Evolutionary conservation across 2,113 vertebrate genomes (phyloP).

Genomic region (Ochotona princeps): DNA sequence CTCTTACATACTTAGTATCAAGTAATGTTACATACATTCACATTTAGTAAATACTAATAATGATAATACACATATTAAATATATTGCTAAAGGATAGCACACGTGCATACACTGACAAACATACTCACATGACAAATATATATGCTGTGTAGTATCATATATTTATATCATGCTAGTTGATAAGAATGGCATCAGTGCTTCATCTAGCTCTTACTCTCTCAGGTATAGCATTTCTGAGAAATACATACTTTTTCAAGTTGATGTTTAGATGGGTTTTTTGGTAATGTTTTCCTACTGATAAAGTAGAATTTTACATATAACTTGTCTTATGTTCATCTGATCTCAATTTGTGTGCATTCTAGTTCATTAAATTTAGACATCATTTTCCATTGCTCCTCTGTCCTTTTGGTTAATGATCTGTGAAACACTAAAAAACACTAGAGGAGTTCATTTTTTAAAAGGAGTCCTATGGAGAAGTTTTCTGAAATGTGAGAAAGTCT

Average conservation of each 20-base stretch:
- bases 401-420: constrained; percentile 69
- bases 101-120: background rate
- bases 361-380: constrained; percentile 66
- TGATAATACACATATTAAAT: background rate
- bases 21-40: background rate
- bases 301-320: constrained; percentile 72
- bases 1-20: background rate
- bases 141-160: background rate
- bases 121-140: background rate
- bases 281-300: constrained; percentile 22
- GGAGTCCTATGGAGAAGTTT: constrained; percentile 55
- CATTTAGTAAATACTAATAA: constrained; percentile 1
- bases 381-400: constrained; percentile 66
- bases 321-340: constrained; percentile 65
- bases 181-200: background rate
- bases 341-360: constrained; percentile 59
- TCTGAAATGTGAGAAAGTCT: constrained; percentile 62
- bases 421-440: constrained; percentile 67
- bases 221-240: background rate
- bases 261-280: background rate
- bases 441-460: constrained; percentile 68
- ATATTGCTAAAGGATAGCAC: background rate
- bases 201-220: background rate
- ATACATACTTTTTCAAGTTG: constrained; percentile 10
- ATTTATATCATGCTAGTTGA: no score